These are phyloP conservation scores for Anarhynchus alexandrinus DNA, from an alignment of 2,113 vertebrate species.

Conservation along the genomic window DNA sequence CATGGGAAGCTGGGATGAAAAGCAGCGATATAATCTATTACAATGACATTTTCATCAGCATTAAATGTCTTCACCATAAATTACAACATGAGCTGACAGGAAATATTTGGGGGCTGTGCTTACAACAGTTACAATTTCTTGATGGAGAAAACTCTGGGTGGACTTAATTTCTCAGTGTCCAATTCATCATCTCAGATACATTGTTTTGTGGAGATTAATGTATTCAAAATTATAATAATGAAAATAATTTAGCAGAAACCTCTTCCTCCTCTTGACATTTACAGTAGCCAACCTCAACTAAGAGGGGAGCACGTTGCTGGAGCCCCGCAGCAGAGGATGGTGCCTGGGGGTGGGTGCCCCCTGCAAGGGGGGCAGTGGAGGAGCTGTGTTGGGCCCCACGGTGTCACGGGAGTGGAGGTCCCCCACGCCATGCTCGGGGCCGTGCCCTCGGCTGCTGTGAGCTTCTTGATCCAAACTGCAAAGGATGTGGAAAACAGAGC, in stretches of 20 bases:
- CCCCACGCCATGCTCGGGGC: no score
- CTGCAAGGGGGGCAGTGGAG: neutral
- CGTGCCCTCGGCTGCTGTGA: neutral
- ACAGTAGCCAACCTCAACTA: neutral
- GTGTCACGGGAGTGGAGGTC: no score
- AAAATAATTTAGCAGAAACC: neutral
- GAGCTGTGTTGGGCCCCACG: neutral
- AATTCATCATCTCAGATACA: neutral
- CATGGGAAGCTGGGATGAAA: neutral
- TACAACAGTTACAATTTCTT: neutral
- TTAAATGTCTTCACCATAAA: neutral
- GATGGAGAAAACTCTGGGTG: neutral
- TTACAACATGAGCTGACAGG: neutral
- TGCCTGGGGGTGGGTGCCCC: neutral
- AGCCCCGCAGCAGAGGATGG: neutral
- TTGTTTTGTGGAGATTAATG: neutral
- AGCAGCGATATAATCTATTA: neutral
- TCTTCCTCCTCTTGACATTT: neutral
- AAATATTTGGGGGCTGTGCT: neutral
- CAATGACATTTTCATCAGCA: neutral
- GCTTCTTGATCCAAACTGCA: neutral
- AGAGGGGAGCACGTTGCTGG: neutral
- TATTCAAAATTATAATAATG: neutral
- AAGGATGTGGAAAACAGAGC: neutral
- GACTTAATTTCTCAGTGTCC: neutral